phyloP scores from a whole-genome alignment of 2,888 invertebrate genomes.

The Phaedon cochleariae region DNA sequence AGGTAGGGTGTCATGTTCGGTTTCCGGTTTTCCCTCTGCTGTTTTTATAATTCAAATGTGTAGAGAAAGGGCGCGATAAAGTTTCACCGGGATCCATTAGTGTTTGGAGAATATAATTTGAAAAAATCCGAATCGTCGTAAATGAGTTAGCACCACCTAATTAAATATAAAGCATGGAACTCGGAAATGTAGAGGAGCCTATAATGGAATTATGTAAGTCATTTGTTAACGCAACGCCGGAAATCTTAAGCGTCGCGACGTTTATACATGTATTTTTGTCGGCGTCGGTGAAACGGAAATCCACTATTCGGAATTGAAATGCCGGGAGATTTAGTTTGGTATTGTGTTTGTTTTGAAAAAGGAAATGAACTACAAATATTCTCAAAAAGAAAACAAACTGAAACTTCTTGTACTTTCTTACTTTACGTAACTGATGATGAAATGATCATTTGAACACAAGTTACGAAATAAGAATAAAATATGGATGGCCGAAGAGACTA shows the following conservation, averaged over 20 bases:
- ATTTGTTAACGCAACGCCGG: conserved; percentile 50
- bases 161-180: conserved; percentile 20
- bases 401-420: too few relatives aligned
- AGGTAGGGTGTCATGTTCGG: too few relatives aligned
- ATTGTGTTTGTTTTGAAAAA: too few relatives aligned
- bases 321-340: background rate
- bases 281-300: conserved; percentile 22
- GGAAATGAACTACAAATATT: background rate
- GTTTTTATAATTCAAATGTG: too few relatives aligned
- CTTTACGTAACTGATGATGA: too few relatives aligned
- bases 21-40: too few relatives aligned
- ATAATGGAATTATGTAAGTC: conserved; percentile 47
- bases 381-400: too few relatives aligned
- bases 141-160: conserved; percentile 30
- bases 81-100: background rate
- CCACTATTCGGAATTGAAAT: conserved; percentile 20
- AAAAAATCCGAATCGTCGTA: conserved; percentile 15
- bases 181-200: conserved; percentile 26
- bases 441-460: too few relatives aligned
- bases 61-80: background rate
- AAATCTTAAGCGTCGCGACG: conserved; percentile 47
- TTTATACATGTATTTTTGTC: conserved; percentile 16
- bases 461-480: too few relatives aligned
- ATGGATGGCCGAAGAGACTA: too few relatives aligned
- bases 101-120: conserved; percentile 1